Evolutionary conservation across 2,113 vertebrate genomes (phyloP), one percentile per base, ranked within the genome.

Genomic region (Scortum barcoo): DNA sequence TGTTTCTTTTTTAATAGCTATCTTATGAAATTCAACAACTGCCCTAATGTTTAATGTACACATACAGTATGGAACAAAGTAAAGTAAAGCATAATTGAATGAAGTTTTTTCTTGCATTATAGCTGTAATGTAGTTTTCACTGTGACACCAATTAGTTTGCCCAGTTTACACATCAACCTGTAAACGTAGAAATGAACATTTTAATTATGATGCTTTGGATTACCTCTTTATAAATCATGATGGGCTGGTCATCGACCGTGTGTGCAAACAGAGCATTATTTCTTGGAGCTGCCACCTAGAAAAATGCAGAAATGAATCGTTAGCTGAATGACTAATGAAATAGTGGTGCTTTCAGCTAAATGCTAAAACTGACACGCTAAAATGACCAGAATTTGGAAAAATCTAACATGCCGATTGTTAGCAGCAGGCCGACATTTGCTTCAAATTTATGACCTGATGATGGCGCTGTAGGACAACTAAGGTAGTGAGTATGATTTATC

Each of bases 171-270:
- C 13, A 38, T n/a, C 16, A 68, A 51, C 44, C 28, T 20, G 38
- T 44, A 33, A 60, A n/a, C n/a, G 13, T 48, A 73, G 26, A 74
- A 33, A 74, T 19, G 1, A 51, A 20, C 22, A 50, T 14, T 30
- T 30, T 11, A n/a, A 10, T 17, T 16, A 10, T 5, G 30, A 74
- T 16, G 28, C 17, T 42, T 40, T 65, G 46, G n/a, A 36, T 71
- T 81, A 92, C 92, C 90, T 88, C 30, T 16, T 77, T 19, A 67
- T 86, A 91, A 80, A 93, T 82, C 91, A 76, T 85, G 53, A 88
- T 26, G 17, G 61, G 60, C n/a, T 24, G 17, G 10, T 61, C 44
- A n/a, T 12, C 7, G 0, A 0, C 5, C 2, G 0, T 14, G 6
- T 24, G 2, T 9, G 62, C 22, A 50, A 14, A 80, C 38, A 86